phyloP scores from a whole-genome alignment of 2,888 invertebrate species.

The Philaethria dido region DNA sequence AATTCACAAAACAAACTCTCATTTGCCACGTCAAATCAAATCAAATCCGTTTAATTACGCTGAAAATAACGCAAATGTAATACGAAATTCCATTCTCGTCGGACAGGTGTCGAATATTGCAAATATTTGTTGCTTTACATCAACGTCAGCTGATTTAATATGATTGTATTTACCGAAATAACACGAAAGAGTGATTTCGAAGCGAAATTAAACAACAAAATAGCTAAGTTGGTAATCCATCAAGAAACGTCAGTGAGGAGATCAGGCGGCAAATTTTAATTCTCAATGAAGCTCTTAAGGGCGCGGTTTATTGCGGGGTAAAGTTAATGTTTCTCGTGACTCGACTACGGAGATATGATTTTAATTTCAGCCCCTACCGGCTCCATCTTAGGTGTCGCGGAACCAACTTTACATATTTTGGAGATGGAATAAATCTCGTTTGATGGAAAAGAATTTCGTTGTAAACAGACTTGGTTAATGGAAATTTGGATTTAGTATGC shows the following conservation, averaged over 20 bases:
- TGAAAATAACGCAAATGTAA: conserved; percentile 11
- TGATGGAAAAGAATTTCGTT: conserved; percentile 75
- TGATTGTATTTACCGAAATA: conserved; percentile 44
- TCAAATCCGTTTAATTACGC: conserved; percentile 19
- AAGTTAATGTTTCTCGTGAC: conserved; percentile 83
- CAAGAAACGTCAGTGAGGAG: conserved; percentile 74
- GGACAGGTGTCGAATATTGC: conserved; percentile 33
- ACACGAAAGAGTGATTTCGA: conserved; percentile 48
- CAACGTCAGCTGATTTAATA: conserved; percentile 43
- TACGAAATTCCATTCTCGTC: conserved; percentile 11
- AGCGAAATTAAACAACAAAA: conserved; percentile 52
- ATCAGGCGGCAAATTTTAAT: conserved; percentile 82
- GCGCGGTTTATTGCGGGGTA: conserved; percentile 76
- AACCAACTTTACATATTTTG: conserved; percentile 79
- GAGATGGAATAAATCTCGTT: conserved; percentile 75
- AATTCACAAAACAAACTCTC: not conserved
- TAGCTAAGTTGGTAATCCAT: conserved; percentile 74
- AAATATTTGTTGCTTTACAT: conserved; percentile 32
- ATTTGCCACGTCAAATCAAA: conserved; percentile 15
- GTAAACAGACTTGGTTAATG: conserved; percentile 75
- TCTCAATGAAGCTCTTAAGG: conserved; percentile 77
- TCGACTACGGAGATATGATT: conserved; percentile 80
- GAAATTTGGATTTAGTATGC: conserved; percentile 75
- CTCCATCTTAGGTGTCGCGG: conserved; percentile 60
- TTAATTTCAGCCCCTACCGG: conserved; percentile 75